Evolutionary conservation across 2,113 vertebrate genomes (phyloP).

Genomic region (Zosterops pallidus): DNA sequence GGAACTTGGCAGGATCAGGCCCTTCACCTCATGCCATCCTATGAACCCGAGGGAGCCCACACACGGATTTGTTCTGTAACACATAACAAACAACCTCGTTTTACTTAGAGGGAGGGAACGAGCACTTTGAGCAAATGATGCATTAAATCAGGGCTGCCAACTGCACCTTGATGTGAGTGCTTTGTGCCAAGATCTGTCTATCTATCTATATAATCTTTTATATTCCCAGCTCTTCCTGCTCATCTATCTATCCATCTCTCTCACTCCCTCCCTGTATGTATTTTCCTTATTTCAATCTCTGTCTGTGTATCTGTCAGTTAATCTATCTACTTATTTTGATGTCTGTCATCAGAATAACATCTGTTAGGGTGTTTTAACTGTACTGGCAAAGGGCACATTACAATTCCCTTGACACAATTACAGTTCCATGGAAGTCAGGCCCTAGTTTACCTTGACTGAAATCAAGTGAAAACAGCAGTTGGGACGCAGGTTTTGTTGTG

Average conservation of each 20-base stretch:
- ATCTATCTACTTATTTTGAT: conserved; percentile 51
- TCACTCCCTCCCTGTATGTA: not conserved
- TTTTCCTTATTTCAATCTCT: conserved; percentile 31
- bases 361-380: not conserved
- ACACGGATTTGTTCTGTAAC: conserved; percentile 43
- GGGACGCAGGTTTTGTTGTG: not conserved
- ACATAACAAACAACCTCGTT: conserved; percentile 36
- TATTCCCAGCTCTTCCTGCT: conserved; percentile 49
- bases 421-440: not conserved
- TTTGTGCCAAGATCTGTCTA: conserved; percentile 51
- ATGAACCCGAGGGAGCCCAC: conserved; percentile 53
- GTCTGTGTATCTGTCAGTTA: conserved; percentile 27
- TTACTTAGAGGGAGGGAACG: conserved; percentile 36
- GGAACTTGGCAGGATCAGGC: not conserved
- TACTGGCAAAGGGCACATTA: not conserved
- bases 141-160: conserved; percentile 38
- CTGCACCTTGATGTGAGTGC: conserved; percentile 5
- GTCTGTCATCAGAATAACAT: conserved; percentile 26
- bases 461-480: not conserved
- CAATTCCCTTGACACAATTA: not conserved
- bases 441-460: not conserved
- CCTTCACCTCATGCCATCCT: conserved; percentile 34
- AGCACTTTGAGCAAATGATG: conserved; percentile 48
- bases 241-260: conserved; percentile 41
- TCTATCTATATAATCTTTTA: conserved; percentile 45